Percentiles rank a stretch among this genome's conserved stretches.
Conservation (phyloP, 2,888 invertebrate genomes). For the Oscheius sp. region DNA sequence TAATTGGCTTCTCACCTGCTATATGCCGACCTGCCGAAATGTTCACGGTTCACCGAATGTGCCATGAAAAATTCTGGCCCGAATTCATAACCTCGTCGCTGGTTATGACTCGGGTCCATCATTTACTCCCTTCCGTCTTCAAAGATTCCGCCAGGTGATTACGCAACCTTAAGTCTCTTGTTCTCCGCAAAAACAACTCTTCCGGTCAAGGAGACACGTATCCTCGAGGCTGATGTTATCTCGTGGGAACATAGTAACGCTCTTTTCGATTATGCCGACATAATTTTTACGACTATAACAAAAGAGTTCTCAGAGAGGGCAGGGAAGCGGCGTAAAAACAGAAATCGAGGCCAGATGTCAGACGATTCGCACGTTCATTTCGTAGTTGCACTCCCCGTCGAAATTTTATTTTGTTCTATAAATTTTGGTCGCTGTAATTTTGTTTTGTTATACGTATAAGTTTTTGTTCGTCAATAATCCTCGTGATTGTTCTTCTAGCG, state of each 20-base stretch:
- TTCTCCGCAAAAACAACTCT: background rate
- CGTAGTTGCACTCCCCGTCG: background rate
- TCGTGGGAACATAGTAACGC: background rate
- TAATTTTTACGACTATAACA: background rate
- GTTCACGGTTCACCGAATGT: background rate
- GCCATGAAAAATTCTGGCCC: background rate
- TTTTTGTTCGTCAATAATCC: no score
- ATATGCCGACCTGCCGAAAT: no score
- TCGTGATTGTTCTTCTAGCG: no score
- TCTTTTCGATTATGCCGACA: background rate
- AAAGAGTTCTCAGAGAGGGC: background rate
- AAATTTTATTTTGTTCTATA: no score
- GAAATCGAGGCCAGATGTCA: background rate
- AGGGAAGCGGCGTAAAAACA: background rate
- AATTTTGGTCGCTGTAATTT: no score
- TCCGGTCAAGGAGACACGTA: background rate
- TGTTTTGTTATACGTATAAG: no score
- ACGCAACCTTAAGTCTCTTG: background rate
- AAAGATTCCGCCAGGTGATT: background rate
- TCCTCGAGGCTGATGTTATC: background rate
- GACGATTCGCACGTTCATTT: conserved; percentile 14
- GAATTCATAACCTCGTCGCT: background rate
- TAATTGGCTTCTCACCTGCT: background rate
- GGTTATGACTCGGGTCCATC: no score
- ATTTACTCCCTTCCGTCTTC: background rate